A percentile compares a stretch with the other conserved stretches of the same genome.
Conservation (phyloP, 2,797 vertebrate genomes). For the Melanotaenia pygmaea region DNA sequence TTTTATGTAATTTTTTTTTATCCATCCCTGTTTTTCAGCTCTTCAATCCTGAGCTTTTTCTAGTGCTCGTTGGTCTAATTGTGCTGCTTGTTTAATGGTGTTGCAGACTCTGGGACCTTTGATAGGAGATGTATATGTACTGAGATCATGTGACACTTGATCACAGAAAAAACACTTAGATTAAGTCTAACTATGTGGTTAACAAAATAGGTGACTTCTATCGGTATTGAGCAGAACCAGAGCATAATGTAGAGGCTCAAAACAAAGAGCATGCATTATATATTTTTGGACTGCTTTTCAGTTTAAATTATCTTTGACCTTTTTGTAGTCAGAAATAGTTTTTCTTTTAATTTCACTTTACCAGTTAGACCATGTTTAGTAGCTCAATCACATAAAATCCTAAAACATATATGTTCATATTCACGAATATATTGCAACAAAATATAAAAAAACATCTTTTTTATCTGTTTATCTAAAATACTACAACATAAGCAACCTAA, state of each 20-base stretch:
- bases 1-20: neutral
- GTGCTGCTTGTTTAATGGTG: no score
- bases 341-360: no score
- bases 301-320: no score
- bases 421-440: neutral
- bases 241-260: neutral
- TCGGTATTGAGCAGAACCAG: neutral
- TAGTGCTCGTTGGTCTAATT: neutral
- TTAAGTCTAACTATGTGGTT: no score
- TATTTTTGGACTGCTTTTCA: neutral
- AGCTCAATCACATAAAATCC: neutral
- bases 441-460: neutral
- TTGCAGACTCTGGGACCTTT: no score
- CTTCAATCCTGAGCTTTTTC: neutral
- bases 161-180: neutral
- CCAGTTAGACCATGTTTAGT: neutral
- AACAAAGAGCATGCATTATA: neutral
- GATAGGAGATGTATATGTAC: neutral
- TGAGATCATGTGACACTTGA: neutral
- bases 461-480: no score
- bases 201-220: neutral
- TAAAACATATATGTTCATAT: neutral
- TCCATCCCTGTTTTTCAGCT: no score
- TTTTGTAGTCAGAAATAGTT: no score
- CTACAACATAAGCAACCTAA: no score